Percentiles rank a stretch among this genome's conserved stretches.
These are phyloP conservation scores for Diachasma alloeum DNA, from an alignment of 1,140 invertebrate genomes.

Conservation along the genomic window DNA sequence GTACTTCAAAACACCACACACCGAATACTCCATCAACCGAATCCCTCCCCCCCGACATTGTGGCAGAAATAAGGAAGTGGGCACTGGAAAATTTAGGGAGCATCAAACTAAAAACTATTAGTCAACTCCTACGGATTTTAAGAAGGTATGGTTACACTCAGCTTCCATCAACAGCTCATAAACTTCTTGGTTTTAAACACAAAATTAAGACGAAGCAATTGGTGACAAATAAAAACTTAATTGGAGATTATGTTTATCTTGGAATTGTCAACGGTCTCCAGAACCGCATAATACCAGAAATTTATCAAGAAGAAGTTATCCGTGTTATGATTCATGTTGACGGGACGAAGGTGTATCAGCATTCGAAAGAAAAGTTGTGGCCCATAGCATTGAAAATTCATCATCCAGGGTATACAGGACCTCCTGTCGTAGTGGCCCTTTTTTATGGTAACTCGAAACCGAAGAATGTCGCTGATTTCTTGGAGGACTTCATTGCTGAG, in stretches of 20 bases:
- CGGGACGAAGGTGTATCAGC: not conserved
- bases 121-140: not conserved
- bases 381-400: conserved; percentile 3
- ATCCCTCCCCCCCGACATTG: no score
- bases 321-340: not conserved
- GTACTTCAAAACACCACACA: no score
- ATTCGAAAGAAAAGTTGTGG: not conserved
- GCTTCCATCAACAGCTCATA: not conserved
- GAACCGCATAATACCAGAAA: not conserved
- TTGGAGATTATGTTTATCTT: not conserved
- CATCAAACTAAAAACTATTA: no score
- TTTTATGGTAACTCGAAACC: conserved; percentile 29
- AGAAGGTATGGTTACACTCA: not conserved
- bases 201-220: not conserved
- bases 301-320: not conserved
- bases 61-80: no score
- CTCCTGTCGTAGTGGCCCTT: conserved; percentile 16
- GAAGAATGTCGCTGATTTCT: not conserved
- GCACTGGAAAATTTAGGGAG: no score
- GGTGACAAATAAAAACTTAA: not conserved
- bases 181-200: not conserved
- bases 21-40: no score
- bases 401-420: not conserved
- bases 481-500: conserved; percentile 23
- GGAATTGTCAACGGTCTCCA: not conserved